These are phyloP conservation scores for Solenopsis invicta DNA, from an alignment of 1,140 invertebrate species.

Conservation along the genomic window DNA sequence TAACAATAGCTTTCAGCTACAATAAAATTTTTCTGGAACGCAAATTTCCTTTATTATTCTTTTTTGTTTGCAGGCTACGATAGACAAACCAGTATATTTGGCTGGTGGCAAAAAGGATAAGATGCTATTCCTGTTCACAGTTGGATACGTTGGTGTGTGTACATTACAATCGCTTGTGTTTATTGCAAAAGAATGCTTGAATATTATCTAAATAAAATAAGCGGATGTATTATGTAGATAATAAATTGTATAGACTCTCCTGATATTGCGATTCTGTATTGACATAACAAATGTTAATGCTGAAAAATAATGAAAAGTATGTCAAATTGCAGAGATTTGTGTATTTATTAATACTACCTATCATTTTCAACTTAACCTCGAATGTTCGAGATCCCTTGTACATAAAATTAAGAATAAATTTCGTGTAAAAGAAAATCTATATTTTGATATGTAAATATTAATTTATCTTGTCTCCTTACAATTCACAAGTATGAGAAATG, in stretches of 20 bases:
- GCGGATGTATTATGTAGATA: neutral
- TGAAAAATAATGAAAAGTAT: conserved; percentile 27
- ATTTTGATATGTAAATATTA: neutral
- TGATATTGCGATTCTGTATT: conserved; percentile 26
- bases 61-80: conserved; percentile 81
- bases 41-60: neutral
- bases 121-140: conserved; percentile 84
- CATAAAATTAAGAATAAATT: neutral
- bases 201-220: conserved; percentile 35
- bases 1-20: neutral
- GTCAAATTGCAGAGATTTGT: neutral
- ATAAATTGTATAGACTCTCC: neutral
- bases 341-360: neutral
- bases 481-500: neutral
- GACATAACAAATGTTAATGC: conserved; percentile 14
- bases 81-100: conserved; percentile 85
- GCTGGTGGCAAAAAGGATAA: conserved; percentile 86
- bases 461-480: neutral
- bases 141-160: conserved; percentile 58
- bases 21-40: conserved; percentile 15
- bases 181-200: neutral
- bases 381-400: neutral
- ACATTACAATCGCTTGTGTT: neutral
- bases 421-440: neutral
- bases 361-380: neutral